Base-by-base conservation (phyloP, 2,888 invertebrate species). In the Apodemia zela region DNA sequence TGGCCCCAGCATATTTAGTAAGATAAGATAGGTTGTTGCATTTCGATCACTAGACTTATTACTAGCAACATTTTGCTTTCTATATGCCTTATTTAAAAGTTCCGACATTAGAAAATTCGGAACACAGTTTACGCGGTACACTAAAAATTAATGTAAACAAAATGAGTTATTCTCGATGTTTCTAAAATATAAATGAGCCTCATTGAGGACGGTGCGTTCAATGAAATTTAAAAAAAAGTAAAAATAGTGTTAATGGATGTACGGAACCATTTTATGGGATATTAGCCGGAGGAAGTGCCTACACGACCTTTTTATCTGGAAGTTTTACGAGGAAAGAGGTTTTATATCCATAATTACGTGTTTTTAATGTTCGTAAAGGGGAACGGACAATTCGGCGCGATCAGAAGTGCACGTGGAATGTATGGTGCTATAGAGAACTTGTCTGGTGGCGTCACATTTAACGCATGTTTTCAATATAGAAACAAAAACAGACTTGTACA, bases 261-360 rank as follows among this genome's bases (percentile, higher is more conserved):
- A 79, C 78, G 82, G 87, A 79, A 79, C 80, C 77, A 81, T 88
- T 90, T 89, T 87, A 89, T 82, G 82, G 77, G 80, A 68, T 69
- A 78, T 84, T 82, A 80, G 76, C 69, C 75, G 72, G 74, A 88
- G 89, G 89, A 90, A 89, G 89, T 89, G 82, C 77, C 80, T 82
- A 72, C 76, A 85, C 81, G 81, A 81, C 81, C 82, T 85, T 88
- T 89, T 88, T 88, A 87, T 87, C 85, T 84, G 78, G 77, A 71
- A 71, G 78, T 87, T 89, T 89, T 82, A 89, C 77, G 88, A 79
- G 77, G 70, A 80, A 81, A 82, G 86, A 84, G 88, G 85, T 89
- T 89, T 90, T 87, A 89, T 89, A 88, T 82, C 78, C 87, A 86
- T 89, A 89, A 89, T 89, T 86, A 88, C 78, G 79, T 80, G 81